Conservation (phyloP, 2,797 vertebrate species). For the Gorsachius magnificus region DNA sequence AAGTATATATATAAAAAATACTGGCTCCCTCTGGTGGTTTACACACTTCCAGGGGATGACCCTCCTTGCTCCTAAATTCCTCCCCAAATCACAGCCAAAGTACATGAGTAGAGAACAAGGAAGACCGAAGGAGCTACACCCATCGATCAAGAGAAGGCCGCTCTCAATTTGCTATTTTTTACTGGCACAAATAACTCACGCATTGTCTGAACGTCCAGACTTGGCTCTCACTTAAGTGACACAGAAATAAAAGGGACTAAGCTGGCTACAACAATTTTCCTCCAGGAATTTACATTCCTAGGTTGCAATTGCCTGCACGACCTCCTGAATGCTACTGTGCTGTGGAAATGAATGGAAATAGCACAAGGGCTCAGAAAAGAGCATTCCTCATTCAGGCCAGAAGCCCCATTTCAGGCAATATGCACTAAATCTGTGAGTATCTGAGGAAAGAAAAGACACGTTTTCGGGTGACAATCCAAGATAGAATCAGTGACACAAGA, state of each 20-base stretch:
- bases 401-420: neutral
- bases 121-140: neutral
- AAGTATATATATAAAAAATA: neutral
- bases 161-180: neutral
- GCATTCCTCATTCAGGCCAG: neutral
- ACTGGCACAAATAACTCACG: neutral
- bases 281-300: neutral
- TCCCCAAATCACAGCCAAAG: neutral
- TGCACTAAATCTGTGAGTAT: neutral
- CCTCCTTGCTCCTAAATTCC: neutral
- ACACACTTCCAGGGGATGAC: neutral
- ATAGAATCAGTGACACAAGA: neutral
- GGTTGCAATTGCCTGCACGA: neutral
- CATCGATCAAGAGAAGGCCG: neutral
- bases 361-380: neutral
- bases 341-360: neutral
- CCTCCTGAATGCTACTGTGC: neutral
- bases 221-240: neutral
- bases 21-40: conserved; percentile 38
- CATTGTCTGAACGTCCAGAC: neutral
- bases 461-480: neutral
- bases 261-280: neutral
- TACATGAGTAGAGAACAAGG: neutral
- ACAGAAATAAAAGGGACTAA: neutral
- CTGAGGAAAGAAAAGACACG: neutral